A percentile compares a stretch with the other conserved stretches of the same genome.
Conservation (phyloP, 2,797 vertebrate species). For the Sebastiscus albofasciatus region DNA sequence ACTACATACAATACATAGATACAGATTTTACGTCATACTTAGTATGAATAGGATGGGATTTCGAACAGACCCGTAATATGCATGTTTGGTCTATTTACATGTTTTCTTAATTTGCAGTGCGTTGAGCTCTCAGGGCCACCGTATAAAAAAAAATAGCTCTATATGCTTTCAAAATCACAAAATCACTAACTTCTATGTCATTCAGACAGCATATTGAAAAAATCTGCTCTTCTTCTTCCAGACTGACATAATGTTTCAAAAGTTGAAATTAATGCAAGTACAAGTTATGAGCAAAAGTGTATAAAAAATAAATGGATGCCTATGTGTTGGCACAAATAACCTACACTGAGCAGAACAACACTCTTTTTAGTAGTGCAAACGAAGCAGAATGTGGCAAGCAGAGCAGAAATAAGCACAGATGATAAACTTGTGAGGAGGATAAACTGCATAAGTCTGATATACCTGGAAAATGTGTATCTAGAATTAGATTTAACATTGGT, state of each 20-base stretch:
- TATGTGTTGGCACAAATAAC: neutral
- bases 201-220: neutral
- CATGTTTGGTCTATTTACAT: no score
- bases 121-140: no score
- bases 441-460: neutral
- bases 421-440: neutral
- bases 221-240: neutral
- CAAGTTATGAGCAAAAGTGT: neutral
- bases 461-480: neutral
- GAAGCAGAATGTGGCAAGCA: neutral
- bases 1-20: no score
- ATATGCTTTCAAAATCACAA: neutral
- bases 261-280: neutral
- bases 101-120: no score
- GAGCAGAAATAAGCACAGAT: neutral
- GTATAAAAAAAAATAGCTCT: no score
- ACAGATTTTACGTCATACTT: no score
- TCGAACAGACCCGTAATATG: no score
- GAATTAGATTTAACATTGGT: neutral
- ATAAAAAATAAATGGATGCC: neutral
- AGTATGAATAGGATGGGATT: no score
- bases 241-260: neutral
- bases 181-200: neutral
- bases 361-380: neutral
- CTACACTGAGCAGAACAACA: neutral